These are phyloP conservation scores for Ailurus styani DNA, from an alignment of 2,113 vertebrate species.

Conservation along the genomic window DNA sequence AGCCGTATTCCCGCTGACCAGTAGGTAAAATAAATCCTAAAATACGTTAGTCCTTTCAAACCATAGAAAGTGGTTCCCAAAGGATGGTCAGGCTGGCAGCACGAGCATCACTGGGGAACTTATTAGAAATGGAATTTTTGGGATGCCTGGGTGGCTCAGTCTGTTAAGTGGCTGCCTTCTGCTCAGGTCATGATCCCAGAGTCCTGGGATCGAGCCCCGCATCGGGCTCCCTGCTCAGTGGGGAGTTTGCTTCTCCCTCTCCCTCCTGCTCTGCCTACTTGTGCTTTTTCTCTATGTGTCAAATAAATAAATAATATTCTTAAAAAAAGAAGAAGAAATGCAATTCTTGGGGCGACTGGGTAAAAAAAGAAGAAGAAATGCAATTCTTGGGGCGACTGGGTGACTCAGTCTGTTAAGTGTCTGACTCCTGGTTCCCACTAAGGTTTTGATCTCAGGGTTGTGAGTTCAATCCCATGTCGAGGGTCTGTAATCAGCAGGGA, in stretches of 20 bases:
- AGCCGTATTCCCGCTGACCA: background rate
- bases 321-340: too few relatives aligned
- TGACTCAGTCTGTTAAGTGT: background rate
- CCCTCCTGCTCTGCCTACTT: too few relatives aligned
- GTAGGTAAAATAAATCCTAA: background rate
- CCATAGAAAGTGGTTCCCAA: background rate
- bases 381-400: background rate
- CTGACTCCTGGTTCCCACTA: background rate
- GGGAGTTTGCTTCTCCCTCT: too few relatives aligned
- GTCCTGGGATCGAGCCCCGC: too few relatives aligned
- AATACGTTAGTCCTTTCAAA: background rate
- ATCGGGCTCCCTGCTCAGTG: too few relatives aligned
- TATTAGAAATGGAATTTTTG: background rate
- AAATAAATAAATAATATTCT: too few relatives aligned
- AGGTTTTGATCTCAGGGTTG: background rate
- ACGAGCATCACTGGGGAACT: background rate
- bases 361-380: background rate
- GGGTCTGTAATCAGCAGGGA: background rate
- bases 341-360: background rate
- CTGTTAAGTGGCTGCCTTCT: background rate
- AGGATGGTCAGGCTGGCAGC: background rate
- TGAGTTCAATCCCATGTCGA: background rate
- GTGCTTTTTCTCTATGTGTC: too few relatives aligned
- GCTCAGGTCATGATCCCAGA: background rate
- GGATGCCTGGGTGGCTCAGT: background rate